phyloP scores from a whole-genome alignment of 2,888 invertebrate species.

The Scaptomyza parva region DNA sequence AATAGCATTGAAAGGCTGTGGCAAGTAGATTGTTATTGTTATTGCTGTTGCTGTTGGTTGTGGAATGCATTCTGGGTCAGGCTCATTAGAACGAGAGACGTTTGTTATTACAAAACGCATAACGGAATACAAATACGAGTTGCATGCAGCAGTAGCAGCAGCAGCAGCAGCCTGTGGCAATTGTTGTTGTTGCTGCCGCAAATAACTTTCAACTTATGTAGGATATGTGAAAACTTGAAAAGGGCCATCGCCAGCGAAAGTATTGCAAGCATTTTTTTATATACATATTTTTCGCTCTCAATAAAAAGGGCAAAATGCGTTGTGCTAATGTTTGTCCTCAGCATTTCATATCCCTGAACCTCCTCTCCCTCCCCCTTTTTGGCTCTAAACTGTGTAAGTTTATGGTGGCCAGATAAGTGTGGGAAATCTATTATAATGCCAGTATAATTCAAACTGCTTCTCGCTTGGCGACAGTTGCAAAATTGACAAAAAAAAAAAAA shows the following conservation, averaged over 20 bases:
- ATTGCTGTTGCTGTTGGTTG: constrained; percentile 9
- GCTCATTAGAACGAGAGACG: constrained; percentile 62
- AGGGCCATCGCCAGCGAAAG: constrained; percentile 11
- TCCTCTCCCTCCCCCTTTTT: background rate
- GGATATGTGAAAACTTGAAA: constrained; percentile 48
- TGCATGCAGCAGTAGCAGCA: constrained; percentile 11
- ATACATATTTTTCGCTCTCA: too few species aligned
- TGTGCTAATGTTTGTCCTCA: constrained; percentile 19
- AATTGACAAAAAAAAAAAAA: constrained; percentile 3
- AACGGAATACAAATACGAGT: constrained; percentile 54
- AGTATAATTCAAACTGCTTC: constrained; percentile 18
- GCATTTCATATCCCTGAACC: constrained; percentile 15
- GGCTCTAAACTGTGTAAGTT: constrained; percentile 28
- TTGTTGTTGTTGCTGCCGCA: constrained; percentile 33
- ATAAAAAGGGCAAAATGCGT: constrained; percentile 24
- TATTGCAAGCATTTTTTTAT: constrained; percentile 17
- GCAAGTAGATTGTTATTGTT: background rate
- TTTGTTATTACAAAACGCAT: constrained; percentile 62
- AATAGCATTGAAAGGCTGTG: constrained; percentile 35
- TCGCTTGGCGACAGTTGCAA: constrained; percentile 23
- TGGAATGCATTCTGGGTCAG: constrained; percentile 56
- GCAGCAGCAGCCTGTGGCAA: constrained; percentile 27
- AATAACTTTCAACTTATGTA: constrained; percentile 35
- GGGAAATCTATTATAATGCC: constrained; percentile 14
- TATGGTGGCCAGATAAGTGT: constrained; percentile 39